phyloP scores from a whole-genome alignment of 2,888 invertebrate species.

The Heliothis peltigera region DNA sequence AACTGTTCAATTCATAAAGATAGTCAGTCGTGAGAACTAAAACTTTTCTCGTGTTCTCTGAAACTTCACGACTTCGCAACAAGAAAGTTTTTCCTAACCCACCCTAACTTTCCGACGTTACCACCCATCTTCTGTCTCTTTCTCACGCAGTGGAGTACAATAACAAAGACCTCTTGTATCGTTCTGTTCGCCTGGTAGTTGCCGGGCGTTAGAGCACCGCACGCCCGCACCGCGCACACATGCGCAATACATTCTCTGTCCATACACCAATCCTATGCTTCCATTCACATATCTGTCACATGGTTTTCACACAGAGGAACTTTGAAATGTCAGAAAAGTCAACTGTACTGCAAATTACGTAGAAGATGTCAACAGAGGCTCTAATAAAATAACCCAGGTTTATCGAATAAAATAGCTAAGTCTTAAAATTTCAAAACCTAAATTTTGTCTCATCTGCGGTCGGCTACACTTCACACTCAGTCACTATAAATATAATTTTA shows the following conservation, averaged over 20 bases:
- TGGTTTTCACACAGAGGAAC: slow-evolving; percentile 29
- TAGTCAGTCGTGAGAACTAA: too few species aligned
- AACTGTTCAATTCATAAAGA: too few species aligned
- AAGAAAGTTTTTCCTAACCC: slow-evolving; percentile 30
- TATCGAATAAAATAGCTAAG: too few species aligned
- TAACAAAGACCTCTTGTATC: slow-evolving; percentile 57
- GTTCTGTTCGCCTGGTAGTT: slow-evolving; percentile 82
- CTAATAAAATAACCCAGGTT: not conserved
- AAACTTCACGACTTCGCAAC: not conserved
- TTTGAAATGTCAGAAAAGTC: slow-evolving; percentile 27
- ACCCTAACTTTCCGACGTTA: slow-evolving; percentile 31
- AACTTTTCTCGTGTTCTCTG: not conserved
- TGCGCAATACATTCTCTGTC: slow-evolving; percentile 75
- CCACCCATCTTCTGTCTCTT: slow-evolving; percentile 35
- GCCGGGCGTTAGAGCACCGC: slow-evolving; percentile 86
- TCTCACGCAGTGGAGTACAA: slow-evolving; percentile 20
- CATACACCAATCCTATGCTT: slow-evolving; percentile 64
- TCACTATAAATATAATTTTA: too few species aligned
- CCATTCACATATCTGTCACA: slow-evolving; percentile 50
- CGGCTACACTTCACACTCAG: too few species aligned
- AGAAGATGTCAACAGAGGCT: not conserved
- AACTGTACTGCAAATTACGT: not conserved
- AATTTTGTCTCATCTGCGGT: too few species aligned
- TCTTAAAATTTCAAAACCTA: too few species aligned
- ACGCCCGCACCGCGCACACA: slow-evolving; percentile 88